A percentile compares a stretch with the other conserved stretches of the same genome.
These are phyloP conservation scores for Hemiscyllium ocellatum DNA, from an alignment of 2,113 vertebrate species.

Conservation along the genomic window DNA sequence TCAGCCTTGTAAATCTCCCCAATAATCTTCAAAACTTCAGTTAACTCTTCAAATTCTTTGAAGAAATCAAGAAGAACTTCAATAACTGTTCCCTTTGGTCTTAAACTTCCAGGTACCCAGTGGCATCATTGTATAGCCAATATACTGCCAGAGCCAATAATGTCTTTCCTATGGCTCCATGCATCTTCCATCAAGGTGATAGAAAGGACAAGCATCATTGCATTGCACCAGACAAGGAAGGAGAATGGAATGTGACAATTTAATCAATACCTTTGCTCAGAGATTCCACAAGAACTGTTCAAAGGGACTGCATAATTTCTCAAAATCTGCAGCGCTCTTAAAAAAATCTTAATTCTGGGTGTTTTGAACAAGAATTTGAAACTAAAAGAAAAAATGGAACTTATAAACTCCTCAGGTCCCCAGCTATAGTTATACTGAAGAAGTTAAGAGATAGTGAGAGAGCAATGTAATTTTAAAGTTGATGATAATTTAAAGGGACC, in stretches of 20 bases:
- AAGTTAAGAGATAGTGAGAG: neutral
- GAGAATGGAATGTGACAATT: neutral
- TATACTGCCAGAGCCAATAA: neutral
- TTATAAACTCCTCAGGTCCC: neutral
- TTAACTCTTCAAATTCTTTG: neutral
- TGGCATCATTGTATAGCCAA: neutral
- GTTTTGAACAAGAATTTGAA: neutral
- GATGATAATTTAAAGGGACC: neutral
- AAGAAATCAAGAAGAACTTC: neutral
- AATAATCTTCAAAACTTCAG: neutral
- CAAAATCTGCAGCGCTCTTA: neutral
- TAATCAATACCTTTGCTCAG: neutral
- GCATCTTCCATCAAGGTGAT: neutral
- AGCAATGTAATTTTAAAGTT: neutral
- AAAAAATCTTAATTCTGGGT: neutral
- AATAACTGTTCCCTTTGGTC: neutral
- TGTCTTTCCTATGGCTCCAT: neutral
- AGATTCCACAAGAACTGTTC: neutral
- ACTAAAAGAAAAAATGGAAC: neutral
- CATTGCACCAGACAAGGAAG: neutral
- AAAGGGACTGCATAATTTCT: neutral
- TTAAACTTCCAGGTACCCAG: neutral
- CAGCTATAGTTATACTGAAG: neutral
- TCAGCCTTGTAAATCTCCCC: neutral
- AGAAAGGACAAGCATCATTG: neutral